A percentile compares a stretch with the other conserved stretches of the same genome.
phyloP scores from a whole-genome alignment of 2,888 invertebrate species.

The Tetragonisca angustula region DNA sequence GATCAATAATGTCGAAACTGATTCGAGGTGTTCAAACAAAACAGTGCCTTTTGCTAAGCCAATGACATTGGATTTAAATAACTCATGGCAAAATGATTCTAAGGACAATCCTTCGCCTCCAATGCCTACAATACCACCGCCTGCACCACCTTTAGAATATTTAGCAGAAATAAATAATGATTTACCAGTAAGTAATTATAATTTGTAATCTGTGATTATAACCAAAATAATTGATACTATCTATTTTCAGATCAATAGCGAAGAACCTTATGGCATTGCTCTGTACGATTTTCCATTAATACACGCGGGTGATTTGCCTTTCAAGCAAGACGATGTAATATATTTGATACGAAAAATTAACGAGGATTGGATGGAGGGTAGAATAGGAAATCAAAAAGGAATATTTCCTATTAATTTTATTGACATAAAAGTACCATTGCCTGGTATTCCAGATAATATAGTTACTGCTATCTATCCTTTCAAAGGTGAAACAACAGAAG shows the following conservation, averaged over 20 bases:
- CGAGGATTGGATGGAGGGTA: slow-evolving; percentile 92
- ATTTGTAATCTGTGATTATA: neutral
- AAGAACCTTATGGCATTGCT: slow-evolving; percentile 90
- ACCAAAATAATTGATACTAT: neutral
- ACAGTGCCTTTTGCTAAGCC: slow-evolving; percentile 52
- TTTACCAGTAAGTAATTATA: slow-evolving; percentile 65
- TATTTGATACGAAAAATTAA: slow-evolving; percentile 89
- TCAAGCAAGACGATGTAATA: slow-evolving; percentile 91
- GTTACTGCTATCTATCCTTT: slow-evolving; percentile 91
- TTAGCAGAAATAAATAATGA: slow-evolving; percentile 75
- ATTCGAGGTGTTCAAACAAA: slow-evolving; percentile 22
- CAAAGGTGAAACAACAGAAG: slow-evolving; percentile 86
- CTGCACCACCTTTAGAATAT: slow-evolving; percentile 88
- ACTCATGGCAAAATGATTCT: slow-evolving; percentile 64
- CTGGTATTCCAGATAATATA: slow-evolving; percentile 79
- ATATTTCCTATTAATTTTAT: slow-evolving; percentile 94
- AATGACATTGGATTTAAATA: slow-evolving; percentile 53
- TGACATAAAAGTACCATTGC: slow-evolving; percentile 90
- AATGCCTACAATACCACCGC: slow-evolving; percentile 92
- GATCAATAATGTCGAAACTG: slow-evolving; percentile 39
- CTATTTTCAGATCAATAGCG: slow-evolving; percentile 58
- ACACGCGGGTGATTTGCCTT: slow-evolving; percentile 91
- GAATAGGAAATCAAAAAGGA: slow-evolving; percentile 89
- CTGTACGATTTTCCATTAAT: slow-evolving; percentile 91
- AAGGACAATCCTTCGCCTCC: slow-evolving; percentile 87